These are phyloP conservation scores for Caenorhabditis becei DNA, from an alignment of 2,888 invertebrate species.

Conservation along the genomic window DNA sequence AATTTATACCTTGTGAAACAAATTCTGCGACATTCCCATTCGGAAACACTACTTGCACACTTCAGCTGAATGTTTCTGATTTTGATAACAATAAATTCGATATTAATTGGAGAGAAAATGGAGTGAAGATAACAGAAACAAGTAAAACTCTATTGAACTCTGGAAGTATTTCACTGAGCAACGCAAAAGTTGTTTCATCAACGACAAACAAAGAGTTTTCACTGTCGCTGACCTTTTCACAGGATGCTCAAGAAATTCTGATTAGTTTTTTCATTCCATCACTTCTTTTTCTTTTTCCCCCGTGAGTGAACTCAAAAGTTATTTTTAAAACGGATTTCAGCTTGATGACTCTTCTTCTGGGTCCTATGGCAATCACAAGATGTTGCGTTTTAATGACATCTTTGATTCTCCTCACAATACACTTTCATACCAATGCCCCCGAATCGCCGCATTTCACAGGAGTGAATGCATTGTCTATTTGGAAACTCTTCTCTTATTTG, in stretches of 20 bases:
- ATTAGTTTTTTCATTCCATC: slow-evolving; percentile 35
- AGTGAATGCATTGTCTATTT: slow-evolving; percentile 48
- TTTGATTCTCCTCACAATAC: slow-evolving; percentile 65
- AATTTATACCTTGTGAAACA: slow-evolving; percentile 45
- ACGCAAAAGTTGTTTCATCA: not conserved
- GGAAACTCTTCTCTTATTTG: slow-evolving; percentile 70
- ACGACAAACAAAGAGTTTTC: not conserved
- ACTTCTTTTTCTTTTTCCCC: slow-evolving; percentile 64
- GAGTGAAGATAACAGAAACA: not conserved
- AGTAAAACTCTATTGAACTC: not conserved
- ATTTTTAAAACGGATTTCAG: slow-evolving; percentile 51
- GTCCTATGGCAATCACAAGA: slow-evolving; percentile 77
- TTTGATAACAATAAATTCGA: not conserved
- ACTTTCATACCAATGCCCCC: slow-evolving; percentile 51
- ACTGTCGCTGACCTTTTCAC: not conserved
- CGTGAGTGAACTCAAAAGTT: slow-evolving; percentile 43
- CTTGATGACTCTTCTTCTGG: slow-evolving; percentile 72
- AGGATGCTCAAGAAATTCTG: slow-evolving; percentile 14
- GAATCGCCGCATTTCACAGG: not conserved
- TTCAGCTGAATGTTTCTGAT: slow-evolving; percentile 20
- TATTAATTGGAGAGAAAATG: not conserved
- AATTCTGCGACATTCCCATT: slow-evolving; percentile 48
- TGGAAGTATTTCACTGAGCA: not conserved
- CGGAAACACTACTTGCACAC: slow-evolving; percentile 60
- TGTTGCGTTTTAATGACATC: slow-evolving; percentile 68